These are phyloP conservation scores for Euschistus heros DNA, from an alignment of 1,140 invertebrate species.

Conservation along the genomic window DNA sequence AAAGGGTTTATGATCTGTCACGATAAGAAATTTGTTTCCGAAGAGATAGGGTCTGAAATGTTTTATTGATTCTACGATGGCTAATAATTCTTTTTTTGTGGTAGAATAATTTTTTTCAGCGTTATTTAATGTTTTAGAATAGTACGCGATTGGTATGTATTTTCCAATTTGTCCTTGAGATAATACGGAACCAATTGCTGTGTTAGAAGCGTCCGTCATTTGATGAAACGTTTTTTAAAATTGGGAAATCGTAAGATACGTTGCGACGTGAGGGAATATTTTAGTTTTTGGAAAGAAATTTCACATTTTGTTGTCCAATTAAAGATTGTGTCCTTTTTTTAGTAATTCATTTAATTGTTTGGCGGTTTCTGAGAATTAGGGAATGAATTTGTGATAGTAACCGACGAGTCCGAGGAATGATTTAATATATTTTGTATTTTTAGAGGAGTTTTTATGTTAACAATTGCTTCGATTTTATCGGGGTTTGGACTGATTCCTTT, in stretches of 20 bases:
- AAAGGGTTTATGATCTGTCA: constrained; percentile 35
- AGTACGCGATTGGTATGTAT: constrained; percentile 35
- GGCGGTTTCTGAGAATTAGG: constrained; percentile 32
- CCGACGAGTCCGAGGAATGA: constrained; percentile 37
- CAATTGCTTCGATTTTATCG: constrained; percentile 35
- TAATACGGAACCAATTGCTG: too few relatives aligned
- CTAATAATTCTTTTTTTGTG: constrained; percentile 33
- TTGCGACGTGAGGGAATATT: constrained; percentile 17
- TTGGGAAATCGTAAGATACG: constrained; percentile 34
- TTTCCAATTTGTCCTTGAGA: too few relatives aligned
- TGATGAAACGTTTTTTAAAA: constrained; percentile 31
- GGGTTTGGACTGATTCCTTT: constrained; percentile 37
- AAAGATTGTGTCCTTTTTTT: too few relatives aligned
- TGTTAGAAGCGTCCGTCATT: constrained; percentile 43
- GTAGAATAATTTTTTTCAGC: constrained; percentile 32
- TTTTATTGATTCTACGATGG: constrained; percentile 35
- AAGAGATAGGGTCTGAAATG: too few relatives aligned
- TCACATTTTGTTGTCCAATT: constrained; percentile 10
- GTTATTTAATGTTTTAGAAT: constrained; percentile 34
- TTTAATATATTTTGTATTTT: constrained; percentile 35
- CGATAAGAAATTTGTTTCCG: constrained; percentile 32
- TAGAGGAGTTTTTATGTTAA: constrained; percentile 35
- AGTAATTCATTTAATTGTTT: constrained; percentile 34
- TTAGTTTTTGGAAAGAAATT: neutral
- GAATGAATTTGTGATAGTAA: constrained; percentile 38